Evolutionary conservation across 2,113 vertebrate genomes (phyloP).

Genomic region (Xenopus laevis): DNA sequence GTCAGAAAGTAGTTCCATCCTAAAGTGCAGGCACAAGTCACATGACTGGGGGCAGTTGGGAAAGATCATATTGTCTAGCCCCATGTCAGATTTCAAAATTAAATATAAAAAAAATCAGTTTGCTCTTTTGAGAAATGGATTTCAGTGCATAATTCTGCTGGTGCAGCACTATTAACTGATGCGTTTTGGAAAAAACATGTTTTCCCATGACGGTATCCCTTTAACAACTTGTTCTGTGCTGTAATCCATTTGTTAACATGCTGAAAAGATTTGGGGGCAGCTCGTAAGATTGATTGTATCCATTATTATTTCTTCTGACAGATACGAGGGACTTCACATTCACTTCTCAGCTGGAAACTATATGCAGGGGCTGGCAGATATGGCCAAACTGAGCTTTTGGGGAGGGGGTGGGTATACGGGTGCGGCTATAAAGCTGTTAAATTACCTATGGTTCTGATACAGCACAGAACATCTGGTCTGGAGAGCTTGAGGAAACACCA

Average conservation of each 20-base stretch:
- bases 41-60: no score
- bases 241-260: slow-evolving; percentile 86
- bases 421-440: slow-evolving; percentile 83
- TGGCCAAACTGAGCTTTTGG: slow-evolving; percentile 70
- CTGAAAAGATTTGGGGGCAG: slow-evolving; percentile 83
- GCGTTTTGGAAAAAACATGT: no score
- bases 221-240: slow-evolving; percentile 85
- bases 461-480: slow-evolving; percentile 86
- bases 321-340: slow-evolving; percentile 82
- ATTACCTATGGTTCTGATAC: slow-evolving; percentile 83
- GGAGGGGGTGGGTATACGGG: slow-evolving; percentile 61
- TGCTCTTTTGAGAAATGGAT: no score
- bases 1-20: no score
- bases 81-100: no score
- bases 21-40: no score
- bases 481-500: slow-evolving; percentile 83
- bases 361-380: slow-evolving; percentile 79
- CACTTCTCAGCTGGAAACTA: slow-evolving; percentile 84
- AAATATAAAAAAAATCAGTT: no score
- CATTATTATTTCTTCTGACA: slow-evolving; percentile 86
- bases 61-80: no score
- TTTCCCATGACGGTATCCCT: no score
- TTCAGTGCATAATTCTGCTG: no score
- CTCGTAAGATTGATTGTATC: slow-evolving; percentile 82
- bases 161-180: no score